Base-by-base conservation (phyloP, 1,140 invertebrate genomes). In the Drosophila willistoni region DNA sequence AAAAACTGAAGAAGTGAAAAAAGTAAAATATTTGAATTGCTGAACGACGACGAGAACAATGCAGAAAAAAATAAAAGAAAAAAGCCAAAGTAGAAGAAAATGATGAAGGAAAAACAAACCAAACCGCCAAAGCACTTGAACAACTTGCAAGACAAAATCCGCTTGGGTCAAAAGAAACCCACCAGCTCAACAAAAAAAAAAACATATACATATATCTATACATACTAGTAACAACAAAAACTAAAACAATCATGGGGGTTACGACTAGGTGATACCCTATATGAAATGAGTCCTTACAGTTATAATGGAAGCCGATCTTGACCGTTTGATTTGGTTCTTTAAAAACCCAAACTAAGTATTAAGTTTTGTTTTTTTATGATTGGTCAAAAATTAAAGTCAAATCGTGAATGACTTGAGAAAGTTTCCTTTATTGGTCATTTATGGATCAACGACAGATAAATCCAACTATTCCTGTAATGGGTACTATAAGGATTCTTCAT, bases 1-100 rank as follows among this genome's bases (percentile, higher is more conserved):
- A 42, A 42, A 17, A 44, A 14, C 13, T 6, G 5, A 51, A 51
- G 51, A 42, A 69, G 71, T 59, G 64, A 60, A 75, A 75, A 75
- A 77, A 77, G 71, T 73, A 79, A 86, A 81, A 89, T 87, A 87
- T 87, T 87, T 83, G 83, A 87, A 87, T 87, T 87, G 83, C 73
- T 67, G 33, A 41, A 51, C 44, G 44, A 39, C 36, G 36, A 39
- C 10, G 4, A 36, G 73, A 77, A 77, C 73, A 87, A 86, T 85
- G 82, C 72, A 71, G 36, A 68, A 86, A 79, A 79, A 73, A 63
- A 65, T 63, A 75, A 68, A 68, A 61, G 64, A 76, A 71, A 78
- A 78, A 64, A 55, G 63, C 67, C 72, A 67, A 64, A 73, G 73
- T 33, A 64, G 19, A 66, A 22, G 34, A 13, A 64, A 63, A 29